Base-by-base conservation (phyloP, 2,797 vertebrate species). In the Nyctalus aviator region DNA sequence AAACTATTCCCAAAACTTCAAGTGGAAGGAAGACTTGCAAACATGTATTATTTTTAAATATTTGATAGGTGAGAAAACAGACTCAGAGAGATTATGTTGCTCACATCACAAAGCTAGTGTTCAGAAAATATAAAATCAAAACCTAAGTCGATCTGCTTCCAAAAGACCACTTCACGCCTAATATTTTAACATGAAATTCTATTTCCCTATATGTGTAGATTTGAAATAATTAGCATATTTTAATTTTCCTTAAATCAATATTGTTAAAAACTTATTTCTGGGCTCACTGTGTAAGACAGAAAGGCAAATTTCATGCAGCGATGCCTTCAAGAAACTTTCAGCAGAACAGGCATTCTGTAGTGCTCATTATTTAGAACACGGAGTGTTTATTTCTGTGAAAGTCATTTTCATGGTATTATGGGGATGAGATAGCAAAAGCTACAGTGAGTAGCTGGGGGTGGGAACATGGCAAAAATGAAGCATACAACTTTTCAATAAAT, bases 141-240 rank as follows among this genome's bases (percentile, higher is more conserved):
- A 87, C 9, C 14, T 9, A 90, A 68, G 13, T 64, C 2, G 2
- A 15, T 75, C 10, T 37, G 23, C n/a, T 44, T 96, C 32, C 69
- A 66, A 78, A 92, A 92, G 32, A 66, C 32, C 4, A 25, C 6
- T 25, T 23, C 21, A 55, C 1, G 48, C 14, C 41, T 79, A 62
- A 55, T 76, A 93, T 23, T 88, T 90, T 77, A 83, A 83, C 8
- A 37, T n/a, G 32, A 95, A 95, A 81, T 88, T 79, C 9, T 59
- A 32, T 57, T 72, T 72, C 14, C 37, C 77, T 66, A 0, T 55
- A 83, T 17, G 9, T 88, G 12, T n/a, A 72, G 32, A 79, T 83
- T 76, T 88, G 62, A 88, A 92, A 37, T 83, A 73, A 72, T 30
- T 14, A 35, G 21, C 8, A 30, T 32, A 25, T 57, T 55, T 92